Conservation (phyloP, 2,797 vertebrate species). For the Sciaenops ocellatus region DNA sequence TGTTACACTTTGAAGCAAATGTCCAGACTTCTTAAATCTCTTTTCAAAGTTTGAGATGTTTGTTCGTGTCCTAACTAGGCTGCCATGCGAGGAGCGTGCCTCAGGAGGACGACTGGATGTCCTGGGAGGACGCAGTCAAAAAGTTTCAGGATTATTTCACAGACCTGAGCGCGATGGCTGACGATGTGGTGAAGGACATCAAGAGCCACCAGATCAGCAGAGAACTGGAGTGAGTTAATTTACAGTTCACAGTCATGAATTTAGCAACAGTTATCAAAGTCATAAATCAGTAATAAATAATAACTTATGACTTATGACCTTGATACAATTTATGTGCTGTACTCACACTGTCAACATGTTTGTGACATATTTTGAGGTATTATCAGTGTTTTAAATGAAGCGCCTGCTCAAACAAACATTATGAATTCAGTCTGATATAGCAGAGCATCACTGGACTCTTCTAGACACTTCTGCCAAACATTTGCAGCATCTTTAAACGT, state of each 20-base stretch:
- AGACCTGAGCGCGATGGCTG: constrained; percentile 71
- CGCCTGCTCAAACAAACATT: neutral
- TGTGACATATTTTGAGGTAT: neutral
- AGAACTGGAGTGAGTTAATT: constrained; percentile 88
- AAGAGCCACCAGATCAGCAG: constrained; percentile 76
- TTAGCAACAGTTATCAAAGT: neutral
- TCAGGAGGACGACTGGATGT: constrained; percentile 40
- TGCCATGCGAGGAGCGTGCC: constrained; percentile 68
- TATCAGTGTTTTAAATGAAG: neutral
- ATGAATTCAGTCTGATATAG: neutral
- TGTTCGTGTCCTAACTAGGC: constrained; percentile 61
- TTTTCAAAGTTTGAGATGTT: neutral
- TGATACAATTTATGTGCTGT: neutral
- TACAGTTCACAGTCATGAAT: too few relatives aligned
- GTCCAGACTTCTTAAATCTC: neutral
- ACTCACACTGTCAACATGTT: neutral
- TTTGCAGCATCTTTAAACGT: too few relatives aligned
- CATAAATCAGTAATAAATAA: neutral
- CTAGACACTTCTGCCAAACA: neutral
- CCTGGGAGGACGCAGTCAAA: constrained; percentile 80
- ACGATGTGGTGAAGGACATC: constrained; percentile 75
- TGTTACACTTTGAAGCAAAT: too few relatives aligned
- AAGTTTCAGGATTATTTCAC: constrained; percentile 80
- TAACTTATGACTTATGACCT: neutral
- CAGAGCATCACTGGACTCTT: neutral